phyloP scores from a whole-genome alignment of 2,113 vertebrate genomes.

The Ramphastos sulfuratus region DNA sequence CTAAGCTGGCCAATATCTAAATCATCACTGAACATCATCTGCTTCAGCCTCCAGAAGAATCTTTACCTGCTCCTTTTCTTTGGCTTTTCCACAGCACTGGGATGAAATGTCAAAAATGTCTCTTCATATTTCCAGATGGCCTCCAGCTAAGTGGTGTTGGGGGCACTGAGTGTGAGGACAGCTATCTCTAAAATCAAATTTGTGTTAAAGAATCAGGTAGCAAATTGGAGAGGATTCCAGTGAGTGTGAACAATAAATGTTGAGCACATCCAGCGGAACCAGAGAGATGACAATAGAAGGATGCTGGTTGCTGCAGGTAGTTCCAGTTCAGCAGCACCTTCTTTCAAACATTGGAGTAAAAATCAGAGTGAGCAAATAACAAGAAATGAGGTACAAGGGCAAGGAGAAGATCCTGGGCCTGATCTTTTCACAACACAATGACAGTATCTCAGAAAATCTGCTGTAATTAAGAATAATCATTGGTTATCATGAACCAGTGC shows the following conservation, averaged over 20 bases:
- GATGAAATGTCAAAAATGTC: neutral
- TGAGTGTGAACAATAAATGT: neutral
- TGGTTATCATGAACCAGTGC: neutral
- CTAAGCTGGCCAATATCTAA: neutral
- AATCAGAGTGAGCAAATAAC: neutral
- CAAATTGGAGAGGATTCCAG: no score
- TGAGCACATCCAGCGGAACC: neutral
- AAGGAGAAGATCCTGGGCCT: neutral
- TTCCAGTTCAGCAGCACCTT: neutral
- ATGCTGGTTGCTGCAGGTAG: neutral
- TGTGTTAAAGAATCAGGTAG: no score
- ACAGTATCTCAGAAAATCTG: neutral
- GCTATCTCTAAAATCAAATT: neutral
- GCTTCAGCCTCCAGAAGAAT: neutral
- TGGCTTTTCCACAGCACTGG: neutral
- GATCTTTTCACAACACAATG: neutral
- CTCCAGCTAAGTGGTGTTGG: no score
- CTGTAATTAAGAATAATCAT: neutral
- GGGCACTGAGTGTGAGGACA: neutral
- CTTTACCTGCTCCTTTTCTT: neutral
- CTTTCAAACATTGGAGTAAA: neutral
- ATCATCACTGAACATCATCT: neutral
- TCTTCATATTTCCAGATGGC: neutral
- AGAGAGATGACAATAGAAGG: neutral
- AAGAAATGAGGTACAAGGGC: neutral